These are phyloP conservation scores for Drosophila pallidifrons DNA, from an alignment of 1,140 invertebrate species.

Conservation along the genomic window DNA sequence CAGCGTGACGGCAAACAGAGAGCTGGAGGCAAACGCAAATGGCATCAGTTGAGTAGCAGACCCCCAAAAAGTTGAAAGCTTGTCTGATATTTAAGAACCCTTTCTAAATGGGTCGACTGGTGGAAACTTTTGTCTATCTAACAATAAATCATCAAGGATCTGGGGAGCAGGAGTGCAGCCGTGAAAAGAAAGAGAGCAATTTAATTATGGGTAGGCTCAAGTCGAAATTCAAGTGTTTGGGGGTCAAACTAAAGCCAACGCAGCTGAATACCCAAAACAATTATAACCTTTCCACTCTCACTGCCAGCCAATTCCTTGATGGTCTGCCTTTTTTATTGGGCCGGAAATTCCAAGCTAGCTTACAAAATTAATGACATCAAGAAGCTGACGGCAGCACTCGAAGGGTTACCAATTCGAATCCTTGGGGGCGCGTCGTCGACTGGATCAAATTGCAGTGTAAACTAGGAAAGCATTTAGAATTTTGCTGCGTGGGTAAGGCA, in stretches of 20 bases:
- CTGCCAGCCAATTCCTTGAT: conserved; percentile 38
- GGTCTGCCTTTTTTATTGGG: conserved; percentile 71
- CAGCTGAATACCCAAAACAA: conserved; percentile 72
- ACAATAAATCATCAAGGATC: conserved; percentile 74
- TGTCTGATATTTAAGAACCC: conserved; percentile 68
- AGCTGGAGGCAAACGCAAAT: conserved; percentile 19
- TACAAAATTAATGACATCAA: conserved; percentile 84
- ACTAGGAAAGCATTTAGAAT: conserved; percentile 52
- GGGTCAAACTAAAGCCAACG: conserved; percentile 66
- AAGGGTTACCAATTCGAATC: conserved; percentile 25
- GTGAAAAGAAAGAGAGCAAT: conserved; percentile 23
- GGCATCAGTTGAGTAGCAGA: conserved; percentile 14
- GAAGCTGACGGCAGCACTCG: conserved; percentile 64
- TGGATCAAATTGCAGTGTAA: conserved; percentile 76
- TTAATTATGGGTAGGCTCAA: conserved; percentile 79
- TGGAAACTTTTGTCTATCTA: conserved; percentile 69
- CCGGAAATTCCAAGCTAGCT: conserved; percentile 75
- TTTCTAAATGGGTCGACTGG: conserved; percentile 68
- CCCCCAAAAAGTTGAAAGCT: conserved; percentile 18
- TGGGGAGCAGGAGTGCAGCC: conserved; percentile 5
- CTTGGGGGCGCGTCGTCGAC: conserved; percentile 44
- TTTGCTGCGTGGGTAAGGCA: conserved; percentile 8
- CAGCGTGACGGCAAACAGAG: conserved; percentile 77
- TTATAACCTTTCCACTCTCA: conserved; percentile 71
- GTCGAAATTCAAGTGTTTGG: conserved; percentile 17